Evolutionary conservation across 2,113 vertebrate genomes (phyloP), one percentile per base, ranked within the genome.

Genomic region (Carollia perspicillata): DNA sequence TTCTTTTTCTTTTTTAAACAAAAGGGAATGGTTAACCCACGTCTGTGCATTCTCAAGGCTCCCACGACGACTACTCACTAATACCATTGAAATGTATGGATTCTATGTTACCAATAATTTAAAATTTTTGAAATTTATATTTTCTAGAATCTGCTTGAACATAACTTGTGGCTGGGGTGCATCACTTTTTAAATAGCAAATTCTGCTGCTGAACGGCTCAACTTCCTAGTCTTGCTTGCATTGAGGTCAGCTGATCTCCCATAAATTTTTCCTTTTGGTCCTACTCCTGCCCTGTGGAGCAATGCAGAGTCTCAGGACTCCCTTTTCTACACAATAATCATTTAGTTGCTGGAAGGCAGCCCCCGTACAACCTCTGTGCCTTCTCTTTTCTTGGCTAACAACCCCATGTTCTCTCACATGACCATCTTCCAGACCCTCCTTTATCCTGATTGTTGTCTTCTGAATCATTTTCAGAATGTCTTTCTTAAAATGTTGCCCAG

Each of bases 401-500:
- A 72, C 65, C n/a, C 35, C 63, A 22, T 90, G 23, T 53, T 55
- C 47, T 92, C 66, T 66, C 35, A 53, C 37, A 6, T 78, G 30
- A 69, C 47, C 10, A 37, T 53, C 37, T 44, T 92, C 23, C 37
- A 60, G 65, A 49, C 13, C n/a, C 51, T 92, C 80, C 65, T 89
- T 60, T 80, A 40, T 86, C 13, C 53, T 81, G 51, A 72, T 40
- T 60, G 3, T 51, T 35, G 35, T 94, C 69, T 35, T 96, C 79
- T 65, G 53, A 66, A 63, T 89, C 7, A 0, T 23, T 72, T 94
- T 66, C 69, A 95, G 33, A 55, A 66, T 92, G 33, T 77, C 63
- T 83, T 66, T 96, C 83, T 84, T 63, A 84, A 69, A 95, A 63
- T 93, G 16, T 85, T 69, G 33, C 35, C 51, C 3, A 55, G 63